Evolutionary conservation across 30 jellyfish, hydroid and myxozoan genomes (phyloP).

Genomic region (Chrysaora quinquecirrha): DNA sequence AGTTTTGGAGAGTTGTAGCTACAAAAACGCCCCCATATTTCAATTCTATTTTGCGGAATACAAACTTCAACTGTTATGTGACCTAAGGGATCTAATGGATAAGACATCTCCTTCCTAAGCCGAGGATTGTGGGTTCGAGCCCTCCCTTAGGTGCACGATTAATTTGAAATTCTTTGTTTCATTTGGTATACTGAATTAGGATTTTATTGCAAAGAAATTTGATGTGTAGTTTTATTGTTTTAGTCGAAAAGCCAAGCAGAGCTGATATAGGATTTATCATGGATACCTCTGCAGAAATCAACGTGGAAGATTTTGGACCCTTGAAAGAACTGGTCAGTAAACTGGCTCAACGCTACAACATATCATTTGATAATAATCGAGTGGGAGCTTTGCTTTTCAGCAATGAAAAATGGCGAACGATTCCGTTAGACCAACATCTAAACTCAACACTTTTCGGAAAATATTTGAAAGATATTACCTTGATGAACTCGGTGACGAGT

Average conservation of each 20-base stretch:
- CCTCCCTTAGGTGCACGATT: no score
- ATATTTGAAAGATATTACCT: slow-evolving; percentile 1
- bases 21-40: no score
- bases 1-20: no score
- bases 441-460: slow-evolving; percentile 18
- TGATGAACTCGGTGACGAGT: slow-evolving; percentile 34
- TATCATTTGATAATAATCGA: slow-evolving; percentile 22
- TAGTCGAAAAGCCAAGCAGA: not conserved
- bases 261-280: slow-evolving; percentile 62
- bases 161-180: no score
- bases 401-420: slow-evolving; percentile 49
- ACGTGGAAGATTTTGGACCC: slow-evolving; percentile 11
- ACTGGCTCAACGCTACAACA: slow-evolving; percentile 31
- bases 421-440: slow-evolving; percentile 33
- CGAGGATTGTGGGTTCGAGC: no score
- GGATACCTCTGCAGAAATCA: slow-evolving; percentile 40
- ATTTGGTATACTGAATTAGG: no score
- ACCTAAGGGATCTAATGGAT: no score
- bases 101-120: no score
- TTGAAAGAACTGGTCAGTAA: slow-evolving; percentile 33
- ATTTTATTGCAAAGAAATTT: no score
- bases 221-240: no score
- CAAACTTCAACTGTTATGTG: no score
- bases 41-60: no score
- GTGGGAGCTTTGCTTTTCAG: slow-evolving; percentile 53